Evolutionary conservation across 2,797 vertebrate species (phyloP).

Genomic region (Poeciliopsis infans): DNA sequence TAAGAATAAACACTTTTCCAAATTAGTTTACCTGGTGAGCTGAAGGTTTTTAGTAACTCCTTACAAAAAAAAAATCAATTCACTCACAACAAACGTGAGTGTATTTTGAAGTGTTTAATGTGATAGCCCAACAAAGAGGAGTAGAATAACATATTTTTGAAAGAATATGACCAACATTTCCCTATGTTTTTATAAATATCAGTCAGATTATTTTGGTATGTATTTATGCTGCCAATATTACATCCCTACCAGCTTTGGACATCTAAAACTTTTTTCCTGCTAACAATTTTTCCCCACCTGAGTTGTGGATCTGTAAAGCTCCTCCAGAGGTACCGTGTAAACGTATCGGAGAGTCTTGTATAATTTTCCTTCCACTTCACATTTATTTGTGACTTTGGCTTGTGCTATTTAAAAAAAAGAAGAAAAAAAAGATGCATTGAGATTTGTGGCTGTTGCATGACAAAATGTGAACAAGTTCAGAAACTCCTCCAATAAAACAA

Average conservation of each 20-base stretch:
- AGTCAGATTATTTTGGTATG: not conserved
- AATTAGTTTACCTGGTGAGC: slow-evolving; percentile 23
- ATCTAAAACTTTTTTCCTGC: not conserved
- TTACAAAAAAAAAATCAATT: not conserved
- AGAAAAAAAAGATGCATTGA: not conserved
- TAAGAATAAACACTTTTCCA: slow-evolving; percentile 81
- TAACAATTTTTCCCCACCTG: not conserved
- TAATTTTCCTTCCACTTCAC: not conserved
- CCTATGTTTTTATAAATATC: not conserved
- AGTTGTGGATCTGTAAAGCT: not conserved
- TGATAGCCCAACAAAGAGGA: not conserved
- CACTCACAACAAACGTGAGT: not conserved
- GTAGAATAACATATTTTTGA: not conserved
- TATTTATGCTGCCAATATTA: not conserved
- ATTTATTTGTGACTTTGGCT: not conserved
- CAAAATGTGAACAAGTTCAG: not conserved
- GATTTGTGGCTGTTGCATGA: not conserved
- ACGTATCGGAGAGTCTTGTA: not conserved
- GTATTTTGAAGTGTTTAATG: not conserved
- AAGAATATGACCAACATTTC: not conserved
- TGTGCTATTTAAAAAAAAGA: not conserved
- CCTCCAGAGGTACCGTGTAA: not conserved
- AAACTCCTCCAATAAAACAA: not conserved
- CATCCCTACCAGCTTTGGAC: not conserved
- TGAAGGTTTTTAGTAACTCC: not conserved